phyloP scores from a whole-genome alignment of 2,888 invertebrate genomes.

The Apodemia mormo region DNA sequence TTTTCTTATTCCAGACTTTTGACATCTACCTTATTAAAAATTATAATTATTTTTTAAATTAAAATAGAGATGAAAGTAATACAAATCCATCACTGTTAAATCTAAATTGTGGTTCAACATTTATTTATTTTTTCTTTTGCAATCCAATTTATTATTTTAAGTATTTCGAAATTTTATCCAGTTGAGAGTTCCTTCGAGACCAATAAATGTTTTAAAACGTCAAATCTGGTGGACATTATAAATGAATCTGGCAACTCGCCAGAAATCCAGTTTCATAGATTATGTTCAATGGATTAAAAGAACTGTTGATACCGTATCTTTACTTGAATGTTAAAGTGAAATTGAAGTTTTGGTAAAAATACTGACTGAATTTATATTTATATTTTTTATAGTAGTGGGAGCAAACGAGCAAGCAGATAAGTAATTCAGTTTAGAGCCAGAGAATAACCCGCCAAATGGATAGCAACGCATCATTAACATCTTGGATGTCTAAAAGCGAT shows the following conservation, averaged over 20 bases:
- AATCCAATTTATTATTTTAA: not conserved
- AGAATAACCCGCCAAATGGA: no score
- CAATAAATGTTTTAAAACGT: conserved; percentile 1
- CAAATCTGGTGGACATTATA: conserved; percentile 12
- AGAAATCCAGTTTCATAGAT: conserved; percentile 1
- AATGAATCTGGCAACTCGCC: not conserved
- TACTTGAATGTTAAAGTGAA: not conserved
- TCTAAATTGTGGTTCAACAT: no score
- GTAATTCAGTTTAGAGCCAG: no score
- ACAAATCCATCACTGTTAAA: no score
- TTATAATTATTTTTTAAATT: no score
- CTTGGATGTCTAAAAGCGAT: no score
- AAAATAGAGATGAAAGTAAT: no score
- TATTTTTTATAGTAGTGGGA: no score
- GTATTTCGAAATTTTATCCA: not conserved
- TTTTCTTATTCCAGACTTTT: no score
- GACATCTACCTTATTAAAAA: no score
- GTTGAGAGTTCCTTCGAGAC: not conserved
- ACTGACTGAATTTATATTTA: not conserved
- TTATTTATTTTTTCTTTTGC: not conserved
- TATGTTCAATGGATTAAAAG: not conserved
- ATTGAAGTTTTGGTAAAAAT: not conserved
- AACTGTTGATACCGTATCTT: conserved; percentile 5
- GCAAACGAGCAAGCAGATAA: no score
- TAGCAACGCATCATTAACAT: no score